phyloP scores from a whole-genome alignment of 2,888 invertebrate genomes.

The Hemaris fuciformis region DNA sequence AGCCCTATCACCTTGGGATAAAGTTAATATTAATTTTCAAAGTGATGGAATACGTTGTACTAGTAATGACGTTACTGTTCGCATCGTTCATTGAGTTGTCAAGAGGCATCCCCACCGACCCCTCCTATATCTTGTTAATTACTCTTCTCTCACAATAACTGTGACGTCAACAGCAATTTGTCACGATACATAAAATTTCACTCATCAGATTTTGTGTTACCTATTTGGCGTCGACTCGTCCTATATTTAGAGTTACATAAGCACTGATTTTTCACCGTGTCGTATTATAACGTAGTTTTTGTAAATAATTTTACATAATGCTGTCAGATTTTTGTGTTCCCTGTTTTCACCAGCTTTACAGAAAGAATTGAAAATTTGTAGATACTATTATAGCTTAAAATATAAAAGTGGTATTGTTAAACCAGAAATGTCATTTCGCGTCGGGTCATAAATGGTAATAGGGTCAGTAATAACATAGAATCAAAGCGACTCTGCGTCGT shows the following conservation, averaged over 20 bases:
- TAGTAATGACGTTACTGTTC: conserved; percentile 41
- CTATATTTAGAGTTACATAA: background rate
- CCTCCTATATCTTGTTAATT: conserved; percentile 40
- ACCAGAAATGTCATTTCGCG: background rate
- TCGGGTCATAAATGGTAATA: background rate
- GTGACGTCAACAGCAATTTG: conserved; percentile 51
- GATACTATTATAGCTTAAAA: no score
- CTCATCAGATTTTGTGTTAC: conserved; percentile 15
- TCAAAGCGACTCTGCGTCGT: background rate
- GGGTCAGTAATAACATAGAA: background rate
- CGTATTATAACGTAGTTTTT: background rate
- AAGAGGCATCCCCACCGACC: conserved; percentile 23
- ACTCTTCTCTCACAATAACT: conserved; percentile 27
- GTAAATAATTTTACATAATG: background rate
- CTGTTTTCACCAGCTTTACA: no score
- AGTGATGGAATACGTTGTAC: background rate
- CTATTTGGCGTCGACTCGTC: background rate
- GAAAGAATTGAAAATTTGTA: no score
- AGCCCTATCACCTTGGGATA: background rate
- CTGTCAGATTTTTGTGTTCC: no score
- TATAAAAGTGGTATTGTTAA: background rate
- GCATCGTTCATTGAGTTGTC: conserved; percentile 48
- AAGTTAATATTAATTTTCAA: background rate
- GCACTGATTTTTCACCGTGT: background rate
- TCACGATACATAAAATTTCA: conserved; percentile 36